Evolutionary conservation across 2,888 invertebrate genomes (phyloP).

Genomic region (Athrips mouffetella): DNA sequence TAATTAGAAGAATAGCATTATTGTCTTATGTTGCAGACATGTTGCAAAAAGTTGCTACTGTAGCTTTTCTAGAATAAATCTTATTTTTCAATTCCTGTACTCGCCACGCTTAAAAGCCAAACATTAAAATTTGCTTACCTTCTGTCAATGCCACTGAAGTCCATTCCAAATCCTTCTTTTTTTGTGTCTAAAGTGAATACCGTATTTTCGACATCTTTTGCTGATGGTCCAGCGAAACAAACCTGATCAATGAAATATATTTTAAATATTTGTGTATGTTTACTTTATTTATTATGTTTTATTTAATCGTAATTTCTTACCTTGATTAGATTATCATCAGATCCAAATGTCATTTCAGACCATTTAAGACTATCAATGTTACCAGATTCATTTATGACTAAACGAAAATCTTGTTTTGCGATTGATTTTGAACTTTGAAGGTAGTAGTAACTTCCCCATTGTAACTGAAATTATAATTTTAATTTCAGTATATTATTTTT

Average conservation of each 20-base stretch:
- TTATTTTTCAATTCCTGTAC: conserved; percentile 13
- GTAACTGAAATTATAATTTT: conserved; percentile 43
- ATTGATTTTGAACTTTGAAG: conserved; percentile 24
- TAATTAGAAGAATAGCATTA: background rate
- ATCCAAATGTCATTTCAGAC: conserved; percentile 70
- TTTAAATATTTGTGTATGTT: background rate
- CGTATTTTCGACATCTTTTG: conserved; percentile 36
- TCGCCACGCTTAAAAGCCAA: too few species aligned
- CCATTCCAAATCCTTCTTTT: conserved; percentile 38
- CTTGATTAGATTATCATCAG: conserved; percentile 33
- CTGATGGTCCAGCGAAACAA: conserved; percentile 39
- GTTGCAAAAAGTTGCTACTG: too few species aligned
- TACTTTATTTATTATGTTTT: background rate
- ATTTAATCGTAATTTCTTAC: conserved; percentile 28
- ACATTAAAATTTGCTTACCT: too few species aligned
- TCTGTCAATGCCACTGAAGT: conserved; percentile 45
- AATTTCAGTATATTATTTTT: too few species aligned
- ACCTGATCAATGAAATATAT: conserved; percentile 30
- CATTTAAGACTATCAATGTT: conserved; percentile 85
- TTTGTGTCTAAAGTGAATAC: conserved; percentile 19
- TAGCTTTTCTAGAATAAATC: background rate
- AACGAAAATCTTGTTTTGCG: conserved; percentile 74
- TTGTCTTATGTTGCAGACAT: too few species aligned
- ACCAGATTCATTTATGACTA: conserved; percentile 79
- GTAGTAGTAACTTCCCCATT: conserved; percentile 50